Percentiles rank a stretch among this genome's conserved stretches.
Conservation (phyloP, 2,888 invertebrate species). For the Cryptus armator region DNA sequence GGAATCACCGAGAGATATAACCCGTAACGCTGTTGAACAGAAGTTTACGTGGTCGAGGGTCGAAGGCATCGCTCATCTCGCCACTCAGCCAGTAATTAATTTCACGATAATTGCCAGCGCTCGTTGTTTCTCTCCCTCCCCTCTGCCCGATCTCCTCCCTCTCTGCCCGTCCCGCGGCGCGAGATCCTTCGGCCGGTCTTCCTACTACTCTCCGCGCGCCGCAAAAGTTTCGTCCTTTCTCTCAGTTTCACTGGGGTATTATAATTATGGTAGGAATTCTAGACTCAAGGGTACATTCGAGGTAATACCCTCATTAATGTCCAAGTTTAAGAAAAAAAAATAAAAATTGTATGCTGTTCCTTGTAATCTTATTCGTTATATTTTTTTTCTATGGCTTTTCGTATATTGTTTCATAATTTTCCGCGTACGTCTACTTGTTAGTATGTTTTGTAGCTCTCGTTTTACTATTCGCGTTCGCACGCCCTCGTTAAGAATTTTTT, state of each 20-base stretch:
- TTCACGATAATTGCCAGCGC: slow-evolving; percentile 78
- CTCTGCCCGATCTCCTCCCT: background rate
- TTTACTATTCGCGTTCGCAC: slow-evolving; percentile 44
- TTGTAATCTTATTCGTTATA: slow-evolving; percentile 13
- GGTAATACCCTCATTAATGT: slow-evolving; percentile 71
- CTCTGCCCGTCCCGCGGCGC: background rate
- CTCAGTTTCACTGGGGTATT: slow-evolving; percentile 51
- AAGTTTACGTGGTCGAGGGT: slow-evolving; percentile 63
- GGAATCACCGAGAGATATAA: slow-evolving; percentile 16
- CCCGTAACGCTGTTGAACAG: slow-evolving; percentile 45
- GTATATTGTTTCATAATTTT: slow-evolving; percentile 31
- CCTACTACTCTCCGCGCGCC: slow-evolving; percentile 42
- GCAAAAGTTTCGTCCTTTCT: slow-evolving; percentile 34
- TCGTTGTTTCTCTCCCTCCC: slow-evolving; percentile 11
- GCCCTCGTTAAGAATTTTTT: slow-evolving; percentile 10
- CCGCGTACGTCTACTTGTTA: slow-evolving; percentile 1
- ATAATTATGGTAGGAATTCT: slow-evolving; percentile 77
- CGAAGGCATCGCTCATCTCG: slow-evolving; percentile 75
- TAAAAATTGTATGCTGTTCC: slow-evolving; percentile 41
- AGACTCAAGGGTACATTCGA: slow-evolving; percentile 69
- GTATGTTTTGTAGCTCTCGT: slow-evolving; percentile 31
- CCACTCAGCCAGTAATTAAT: slow-evolving; percentile 79
- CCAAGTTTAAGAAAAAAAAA: slow-evolving; percentile 30
- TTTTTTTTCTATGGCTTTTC: slow-evolving; percentile 18
- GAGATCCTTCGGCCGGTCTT: background rate